Conservation (phyloP, 2,797 vertebrate genomes). For the Sebastes kiyomatsui region DNA sequence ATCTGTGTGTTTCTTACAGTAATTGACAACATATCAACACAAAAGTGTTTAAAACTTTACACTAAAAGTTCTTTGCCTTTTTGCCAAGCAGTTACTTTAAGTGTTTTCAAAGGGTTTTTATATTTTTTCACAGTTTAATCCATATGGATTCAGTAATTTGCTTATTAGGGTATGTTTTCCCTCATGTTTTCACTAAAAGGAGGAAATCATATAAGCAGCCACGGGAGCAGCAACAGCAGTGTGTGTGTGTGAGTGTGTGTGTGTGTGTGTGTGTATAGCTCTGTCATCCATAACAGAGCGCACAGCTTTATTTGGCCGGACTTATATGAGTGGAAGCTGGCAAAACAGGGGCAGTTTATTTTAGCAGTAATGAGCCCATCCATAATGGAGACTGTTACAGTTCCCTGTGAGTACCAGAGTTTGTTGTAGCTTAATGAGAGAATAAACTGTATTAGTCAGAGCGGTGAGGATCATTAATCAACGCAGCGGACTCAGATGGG, state of each 20-base stretch:
- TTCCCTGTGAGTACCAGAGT: conserved; percentile 48
- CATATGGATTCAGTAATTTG: conserved; percentile 20
- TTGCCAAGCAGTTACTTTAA: background rate
- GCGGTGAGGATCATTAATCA: conserved; percentile 56
- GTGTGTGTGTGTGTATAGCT: conserved; percentile 13
- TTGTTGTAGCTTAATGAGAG: conserved; percentile 71
- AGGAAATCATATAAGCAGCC: conserved; percentile 21
- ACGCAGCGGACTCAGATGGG: conserved; percentile 15
- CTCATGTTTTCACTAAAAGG: conserved; percentile 11
- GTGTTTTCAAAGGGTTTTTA: background rate
- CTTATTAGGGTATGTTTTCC: conserved; percentile 10
- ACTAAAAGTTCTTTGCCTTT: background rate
- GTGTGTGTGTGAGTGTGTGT: background rate
- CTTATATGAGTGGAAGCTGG: conserved; percentile 42
- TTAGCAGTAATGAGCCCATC: conserved; percentile 70
- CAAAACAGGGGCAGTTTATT: conserved; percentile 65
- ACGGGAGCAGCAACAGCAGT: conserved; percentile 16
- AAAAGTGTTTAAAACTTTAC: background rate
- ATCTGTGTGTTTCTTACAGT: background rate
- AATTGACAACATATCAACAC: no score
- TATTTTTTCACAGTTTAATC: conserved; percentile 2
- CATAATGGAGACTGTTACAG: conserved; percentile 59
- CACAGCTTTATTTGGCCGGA: conserved; percentile 40
- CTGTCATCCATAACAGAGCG: conserved; percentile 49
- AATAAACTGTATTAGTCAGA: conserved; percentile 64